Percentiles rank a stretch among this genome's conserved stretches.
Conservation (phyloP, 2,797 vertebrate species). For the Gambelia wislizenii region DNA sequence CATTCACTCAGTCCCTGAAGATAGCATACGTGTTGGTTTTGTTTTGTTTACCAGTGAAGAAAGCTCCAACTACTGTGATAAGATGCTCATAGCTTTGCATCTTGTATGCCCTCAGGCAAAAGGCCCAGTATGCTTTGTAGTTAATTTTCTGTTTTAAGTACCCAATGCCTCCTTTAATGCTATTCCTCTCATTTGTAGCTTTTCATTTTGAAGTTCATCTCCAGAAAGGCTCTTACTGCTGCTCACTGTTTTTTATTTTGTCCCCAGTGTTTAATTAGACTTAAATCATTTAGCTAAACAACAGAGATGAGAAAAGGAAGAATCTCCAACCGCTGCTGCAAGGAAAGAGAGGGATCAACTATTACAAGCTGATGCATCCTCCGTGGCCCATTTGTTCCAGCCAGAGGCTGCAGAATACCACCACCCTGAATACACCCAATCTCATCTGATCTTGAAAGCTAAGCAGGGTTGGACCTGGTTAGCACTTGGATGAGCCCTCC, state of each 20-base stretch:
- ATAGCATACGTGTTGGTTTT: not conserved
- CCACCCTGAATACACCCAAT: no score
- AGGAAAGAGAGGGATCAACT: not conserved
- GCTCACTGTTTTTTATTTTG: slow-evolving; percentile 7
- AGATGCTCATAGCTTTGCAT: not conserved
- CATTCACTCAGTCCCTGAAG: not conserved
- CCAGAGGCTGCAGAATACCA: not conserved
- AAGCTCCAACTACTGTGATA: not conserved
- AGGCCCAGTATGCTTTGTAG: not conserved
- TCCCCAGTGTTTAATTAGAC: slow-evolving; percentile 31
- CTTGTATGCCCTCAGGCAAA: slow-evolving; percentile 1
- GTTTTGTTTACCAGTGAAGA: not conserved
- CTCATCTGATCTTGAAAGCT: not conserved
- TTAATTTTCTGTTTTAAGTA: not conserved
- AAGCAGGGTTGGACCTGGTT: not conserved
- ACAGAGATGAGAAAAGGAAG: slow-evolving; percentile 1
- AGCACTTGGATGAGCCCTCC: not conserved
- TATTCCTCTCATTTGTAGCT: not conserved
- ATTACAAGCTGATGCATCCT: not conserved
- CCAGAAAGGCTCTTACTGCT: slow-evolving; percentile 1
- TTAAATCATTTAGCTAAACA: slow-evolving; percentile 11
- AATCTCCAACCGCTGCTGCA: not conserved
- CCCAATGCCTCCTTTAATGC: slow-evolving; percentile 18
- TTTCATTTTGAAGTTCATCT: slow-evolving; percentile 31
- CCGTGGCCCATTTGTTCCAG: not conserved